Percentiles rank a stretch among this genome's conserved stretches.
Conservation (phyloP, 2,888 invertebrate genomes). For the Ferdinandea cuprea region DNA sequence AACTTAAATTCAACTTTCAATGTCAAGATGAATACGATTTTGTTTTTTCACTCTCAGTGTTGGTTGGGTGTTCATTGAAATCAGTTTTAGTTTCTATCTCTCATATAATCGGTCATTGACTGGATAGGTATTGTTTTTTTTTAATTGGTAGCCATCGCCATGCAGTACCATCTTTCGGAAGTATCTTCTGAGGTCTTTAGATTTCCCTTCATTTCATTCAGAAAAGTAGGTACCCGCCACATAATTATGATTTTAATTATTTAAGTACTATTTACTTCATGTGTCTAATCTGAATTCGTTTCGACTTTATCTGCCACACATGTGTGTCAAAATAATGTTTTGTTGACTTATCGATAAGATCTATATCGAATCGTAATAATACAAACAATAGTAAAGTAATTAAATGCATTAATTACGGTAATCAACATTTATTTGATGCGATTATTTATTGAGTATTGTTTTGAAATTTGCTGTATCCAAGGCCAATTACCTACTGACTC, state of each 20-base stretch:
- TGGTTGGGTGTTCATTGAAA: constrained; percentile 31
- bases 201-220: too few relatives aligned
- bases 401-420: constrained; percentile 39
- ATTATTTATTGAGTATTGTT: constrained; percentile 7
- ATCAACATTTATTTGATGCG: constrained; percentile 14
- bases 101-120: constrained; percentile 54
- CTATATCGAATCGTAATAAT: background rate
- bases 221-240: background rate
- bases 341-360: constrained; percentile 9
- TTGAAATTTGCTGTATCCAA: background rate
- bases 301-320: constrained; percentile 26
- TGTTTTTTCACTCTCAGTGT: constrained; percentile 40
- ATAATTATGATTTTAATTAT: background rate
- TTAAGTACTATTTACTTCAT: background rate
- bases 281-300: constrained; percentile 25
- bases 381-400: constrained; percentile 9
- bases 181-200: too few relatives aligned
- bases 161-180: background rate
- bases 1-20: constrained; percentile 52
- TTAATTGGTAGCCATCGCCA: constrained; percentile 21
- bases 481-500: background rate
- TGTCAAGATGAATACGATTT: constrained; percentile 62
- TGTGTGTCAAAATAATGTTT: background rate
- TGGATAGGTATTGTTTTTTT: constrained; percentile 2
- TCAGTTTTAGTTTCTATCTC: constrained; percentile 57